A percentile compares a stretch with the other conserved stretches of the same genome.
Evolutionary conservation across 1,140 invertebrate genomes (phyloP).

Genomic region (Daktulosphaira vitifoliae): DNA sequence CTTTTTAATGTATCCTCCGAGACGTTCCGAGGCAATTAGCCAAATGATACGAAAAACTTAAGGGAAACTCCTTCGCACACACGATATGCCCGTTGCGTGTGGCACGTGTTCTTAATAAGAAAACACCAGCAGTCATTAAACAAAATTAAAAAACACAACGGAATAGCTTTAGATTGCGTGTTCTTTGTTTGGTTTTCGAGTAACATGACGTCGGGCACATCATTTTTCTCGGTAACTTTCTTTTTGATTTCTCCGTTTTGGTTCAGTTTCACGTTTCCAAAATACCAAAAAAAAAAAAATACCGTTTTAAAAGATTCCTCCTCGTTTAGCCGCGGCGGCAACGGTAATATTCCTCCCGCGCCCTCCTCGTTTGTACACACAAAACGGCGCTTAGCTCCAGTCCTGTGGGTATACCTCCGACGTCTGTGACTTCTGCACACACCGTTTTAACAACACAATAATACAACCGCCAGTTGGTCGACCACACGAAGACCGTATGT

Average conservation of each 20-base stretch:
- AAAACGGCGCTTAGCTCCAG: too few species aligned
- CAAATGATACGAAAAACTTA: slow-evolving; percentile 3
- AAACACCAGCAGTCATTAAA: not conserved
- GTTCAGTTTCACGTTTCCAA: too few species aligned
- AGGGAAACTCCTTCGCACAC: not conserved
- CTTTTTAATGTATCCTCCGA: not conserved
- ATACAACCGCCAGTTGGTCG: too few species aligned
- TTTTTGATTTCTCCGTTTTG: too few species aligned
- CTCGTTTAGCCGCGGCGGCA: not conserved
- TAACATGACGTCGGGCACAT: too few species aligned
- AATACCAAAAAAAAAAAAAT: not conserved
- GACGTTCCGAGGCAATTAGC: slow-evolving; percentile 11
- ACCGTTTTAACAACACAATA: too few species aligned
- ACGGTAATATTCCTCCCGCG: too few species aligned
- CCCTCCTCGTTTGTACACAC: too few species aligned
- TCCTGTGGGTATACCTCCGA: too few species aligned
- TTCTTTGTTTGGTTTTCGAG: not conserved
- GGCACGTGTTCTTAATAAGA: slow-evolving; percentile 9
- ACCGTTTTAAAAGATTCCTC: not conserved
- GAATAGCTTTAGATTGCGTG: not conserved
- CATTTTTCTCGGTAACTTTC: too few species aligned
- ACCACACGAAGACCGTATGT: too few species aligned
- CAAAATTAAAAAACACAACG: not conserved
- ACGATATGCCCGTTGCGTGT: slow-evolving; percentile 16
- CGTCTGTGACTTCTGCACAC: too few species aligned